Conservation (phyloP, 2,888 invertebrate genomes). For the Steinernema hermaphroditum region DNA sequence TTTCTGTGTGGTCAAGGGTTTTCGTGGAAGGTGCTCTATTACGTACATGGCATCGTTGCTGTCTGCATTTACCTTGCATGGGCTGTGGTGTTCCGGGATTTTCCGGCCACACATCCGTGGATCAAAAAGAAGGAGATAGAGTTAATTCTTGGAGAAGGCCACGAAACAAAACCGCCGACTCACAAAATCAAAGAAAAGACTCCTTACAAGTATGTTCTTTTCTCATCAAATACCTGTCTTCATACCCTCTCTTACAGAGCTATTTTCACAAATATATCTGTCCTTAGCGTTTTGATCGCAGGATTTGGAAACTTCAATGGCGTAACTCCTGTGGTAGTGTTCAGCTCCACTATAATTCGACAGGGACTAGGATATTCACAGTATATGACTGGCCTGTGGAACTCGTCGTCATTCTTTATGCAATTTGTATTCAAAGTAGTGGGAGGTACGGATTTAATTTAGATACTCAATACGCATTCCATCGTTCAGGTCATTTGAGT, state of each 20-base stretch:
- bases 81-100: constrained; percentile 40
- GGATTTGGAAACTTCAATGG: constrained; percentile 44
- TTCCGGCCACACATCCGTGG: constrained; percentile 38
- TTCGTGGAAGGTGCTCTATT: constrained; percentile 43
- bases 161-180: neutral
- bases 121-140: constrained; percentile 37
- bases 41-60: constrained; percentile 33
- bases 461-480: neutral
- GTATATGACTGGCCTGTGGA: constrained; percentile 36
- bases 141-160: constrained; percentile 23
- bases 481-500: constrained; percentile 9
- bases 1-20: constrained; percentile 36
- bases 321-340: constrained; percentile 41
- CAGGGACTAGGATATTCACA: constrained; percentile 39
- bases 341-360: constrained; percentile 35
- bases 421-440: constrained; percentile 40
- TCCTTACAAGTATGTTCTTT: neutral
- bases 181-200: constrained; percentile 3
- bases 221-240: neutral
- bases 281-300: constrained; percentile 40
- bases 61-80: constrained; percentile 34
- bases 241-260: constrained; percentile 29
- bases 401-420: constrained; percentile 37
- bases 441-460: constrained; percentile 34
- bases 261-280: constrained; percentile 36